Base-by-base conservation (phyloP, 1,140 invertebrate species). In the Leptinotarsa undecemlineata region DNA sequence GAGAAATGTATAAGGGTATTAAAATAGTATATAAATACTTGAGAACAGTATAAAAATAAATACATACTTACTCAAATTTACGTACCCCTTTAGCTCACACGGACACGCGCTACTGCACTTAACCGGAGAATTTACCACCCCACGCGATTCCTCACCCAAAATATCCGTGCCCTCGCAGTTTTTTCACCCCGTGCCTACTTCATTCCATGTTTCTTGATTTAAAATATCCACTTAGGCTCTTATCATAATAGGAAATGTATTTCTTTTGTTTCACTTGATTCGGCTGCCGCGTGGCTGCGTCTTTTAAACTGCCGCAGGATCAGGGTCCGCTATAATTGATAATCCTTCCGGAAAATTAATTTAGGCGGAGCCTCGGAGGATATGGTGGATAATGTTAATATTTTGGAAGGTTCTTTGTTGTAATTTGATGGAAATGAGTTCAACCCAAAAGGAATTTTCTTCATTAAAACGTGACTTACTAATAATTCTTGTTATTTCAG, bases 191-290 rank as follows among this genome's bases (percentile, higher is more conserved):
- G 68, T 26, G 68, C 68, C 23, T 68, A 68, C 67, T 68, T 42
- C 68, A 70, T 70, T 70, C 68, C 68, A 70, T 57, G 51, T 70
- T 33, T 70, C 68, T 70, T 70, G 68, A 70, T 70, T 70, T 60
- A 60, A 70, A 70, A 70, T 60, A 60, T 70, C 68, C 68, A 70
- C 68, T 70, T 60, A 51, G 68, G 68, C 14, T 48, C 68, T 70
- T 70, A 70, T 70, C 47, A 60, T 70, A 70, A 70, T 70, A 48
- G 68, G 51, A 70, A 70, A 48, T 70, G 68, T 70, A 70, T 70
- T 70, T 70, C 68, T 70, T 70, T 70, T 70, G 68, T 70, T 70
- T 70, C 68, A 48, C 8, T 26, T 57, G 68, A 70, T 70, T 19
- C 68, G 68, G 19, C 47, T 57, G 68, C 33, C 68, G 68, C 68